Evolutionary conservation across 2,113 vertebrate genomes (phyloP).

Genomic region (Guaruba guarouba): DNA sequence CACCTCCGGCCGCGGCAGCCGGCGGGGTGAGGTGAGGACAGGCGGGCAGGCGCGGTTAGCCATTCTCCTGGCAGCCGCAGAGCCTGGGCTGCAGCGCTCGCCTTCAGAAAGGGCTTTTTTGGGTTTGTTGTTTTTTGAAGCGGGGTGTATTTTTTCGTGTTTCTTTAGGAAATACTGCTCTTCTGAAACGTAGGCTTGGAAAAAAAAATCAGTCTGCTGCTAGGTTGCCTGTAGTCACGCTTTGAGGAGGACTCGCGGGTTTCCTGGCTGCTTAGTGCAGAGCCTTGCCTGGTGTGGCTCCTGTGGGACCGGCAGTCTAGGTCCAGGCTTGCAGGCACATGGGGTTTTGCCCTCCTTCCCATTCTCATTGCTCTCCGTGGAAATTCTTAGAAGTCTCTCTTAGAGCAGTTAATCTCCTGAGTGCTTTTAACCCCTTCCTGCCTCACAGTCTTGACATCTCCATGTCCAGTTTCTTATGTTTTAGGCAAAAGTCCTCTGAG

Average conservation of each 20-base stretch:
- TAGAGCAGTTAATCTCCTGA: not conserved
- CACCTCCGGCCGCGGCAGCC: not conserved
- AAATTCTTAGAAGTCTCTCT: not conserved
- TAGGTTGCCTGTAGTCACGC: not conserved
- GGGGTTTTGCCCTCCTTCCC: not conserved
- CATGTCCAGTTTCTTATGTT: accelerated
- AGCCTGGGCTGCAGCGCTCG: not conserved
- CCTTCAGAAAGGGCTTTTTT: not conserved
- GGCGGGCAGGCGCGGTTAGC: not conserved
- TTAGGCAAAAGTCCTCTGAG: not conserved
- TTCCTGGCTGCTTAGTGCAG: not conserved
- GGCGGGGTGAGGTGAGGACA: conserved; percentile 62
- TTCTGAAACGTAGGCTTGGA: not conserved
- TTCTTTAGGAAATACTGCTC: not conserved
- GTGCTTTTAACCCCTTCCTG: not conserved
- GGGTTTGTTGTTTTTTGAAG: not conserved
- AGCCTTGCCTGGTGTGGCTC: not conserved
- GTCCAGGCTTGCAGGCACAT: not conserved
- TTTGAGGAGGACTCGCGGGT: accelerated
- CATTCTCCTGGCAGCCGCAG: not conserved
- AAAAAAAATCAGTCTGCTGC: not conserved
- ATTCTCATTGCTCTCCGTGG: not conserved
- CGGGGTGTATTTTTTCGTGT: not conserved
- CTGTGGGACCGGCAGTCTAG: accelerated
- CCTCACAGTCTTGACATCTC: not conserved